Base-by-base conservation (phyloP, 2,113 vertebrate species). In the Poeciliopsis retropinna region DNA sequence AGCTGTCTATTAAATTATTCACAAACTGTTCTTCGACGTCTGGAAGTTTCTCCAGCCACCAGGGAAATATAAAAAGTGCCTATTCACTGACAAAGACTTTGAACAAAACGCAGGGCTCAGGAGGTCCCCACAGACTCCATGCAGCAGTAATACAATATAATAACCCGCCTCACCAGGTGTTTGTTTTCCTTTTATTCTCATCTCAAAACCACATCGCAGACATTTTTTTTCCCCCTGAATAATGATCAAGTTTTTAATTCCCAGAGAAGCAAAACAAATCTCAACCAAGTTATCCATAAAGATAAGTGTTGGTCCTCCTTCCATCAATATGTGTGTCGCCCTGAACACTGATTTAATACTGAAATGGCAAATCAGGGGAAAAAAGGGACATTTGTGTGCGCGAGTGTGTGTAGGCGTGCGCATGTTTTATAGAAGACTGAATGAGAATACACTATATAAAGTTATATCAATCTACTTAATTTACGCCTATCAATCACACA, bases 61-160 rank as follows among this genome's bases (percentile, higher is more conserved):
- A 67, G 82, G 83, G 86, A 87, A 84, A 84, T 79, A 61, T 54
- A 81, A 73, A 70, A 73, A 60, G 66, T 79, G 63, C 70, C 74
- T 72, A 76, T 51, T 71, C 54, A 65, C 60, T 60, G n/a, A 71
- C 67, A 68, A 68, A 73, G 74, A 73, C 31, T 74, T 76, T 73
- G 44, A 80, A 68, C 37, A 70, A 79, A 78, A 82, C 17, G 65
- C 32, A 54, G 31, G 3, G 41, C 74, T 79, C 63, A 70, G 41
- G 78, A 39, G 28, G 67, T 78, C 80, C 71, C 72, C 29, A 61
- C 63, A 73, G 79, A 82, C 68, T 32, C 54, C 31, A n/a, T 30
- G 71, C 47, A 5, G 72, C 63, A 30, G 39, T 28, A 75, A 84
- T 75, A 62, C n/a, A 80, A 66, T 84, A 78, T 74, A 76, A 87